Percentiles rank a stretch among this genome's conserved stretches.
These are phyloP conservation scores for Drosophila mojavensis DNA, from an alignment of 1,140 invertebrate species.

Conservation along the genomic window DNA sequence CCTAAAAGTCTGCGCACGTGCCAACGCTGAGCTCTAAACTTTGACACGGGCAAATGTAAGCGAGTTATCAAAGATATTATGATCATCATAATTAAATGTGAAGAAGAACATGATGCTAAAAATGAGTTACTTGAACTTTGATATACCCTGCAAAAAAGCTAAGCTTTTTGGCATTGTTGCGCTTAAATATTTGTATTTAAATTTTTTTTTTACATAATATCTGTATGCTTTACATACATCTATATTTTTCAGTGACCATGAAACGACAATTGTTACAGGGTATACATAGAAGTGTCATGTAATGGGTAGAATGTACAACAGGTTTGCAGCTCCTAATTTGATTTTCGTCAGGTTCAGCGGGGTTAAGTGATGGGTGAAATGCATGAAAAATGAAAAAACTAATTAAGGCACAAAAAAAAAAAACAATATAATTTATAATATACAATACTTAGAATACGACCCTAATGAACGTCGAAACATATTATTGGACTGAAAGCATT, in stretches of 20 bases:
- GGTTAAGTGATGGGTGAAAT: constrained; percentile 32
- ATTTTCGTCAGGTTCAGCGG: constrained; percentile 20
- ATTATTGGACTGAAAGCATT: constrained; percentile 1
- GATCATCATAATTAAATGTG: neutral
- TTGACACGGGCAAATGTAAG: constrained; percentile 9
- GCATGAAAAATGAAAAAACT: constrained; percentile 28
- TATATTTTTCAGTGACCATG: neutral
- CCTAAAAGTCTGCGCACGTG: constrained; percentile 35
- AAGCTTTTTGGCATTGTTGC: too few relatives aligned
- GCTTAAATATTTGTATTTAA: too few relatives aligned
- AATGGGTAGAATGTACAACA: constrained; percentile 10
- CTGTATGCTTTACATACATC: too few relatives aligned
- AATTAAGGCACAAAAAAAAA: constrained; percentile 12
- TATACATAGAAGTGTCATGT: neutral
- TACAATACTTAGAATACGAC: constrained; percentile 17
- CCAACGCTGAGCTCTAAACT: neutral
- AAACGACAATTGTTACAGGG: neutral
- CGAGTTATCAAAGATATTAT: neutral
- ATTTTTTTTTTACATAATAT: too few relatives aligned
- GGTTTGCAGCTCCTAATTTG: constrained; percentile 4
- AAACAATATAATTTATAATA: neutral
- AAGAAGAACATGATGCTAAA: neutral
- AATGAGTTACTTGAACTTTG: neutral
- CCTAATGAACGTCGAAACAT: constrained; percentile 1
- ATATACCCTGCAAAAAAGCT: neutral